These are phyloP conservation scores for Axea sp. DNA, from an alignment of 2,888 invertebrate genomes.

Conservation along the genomic window DNA sequence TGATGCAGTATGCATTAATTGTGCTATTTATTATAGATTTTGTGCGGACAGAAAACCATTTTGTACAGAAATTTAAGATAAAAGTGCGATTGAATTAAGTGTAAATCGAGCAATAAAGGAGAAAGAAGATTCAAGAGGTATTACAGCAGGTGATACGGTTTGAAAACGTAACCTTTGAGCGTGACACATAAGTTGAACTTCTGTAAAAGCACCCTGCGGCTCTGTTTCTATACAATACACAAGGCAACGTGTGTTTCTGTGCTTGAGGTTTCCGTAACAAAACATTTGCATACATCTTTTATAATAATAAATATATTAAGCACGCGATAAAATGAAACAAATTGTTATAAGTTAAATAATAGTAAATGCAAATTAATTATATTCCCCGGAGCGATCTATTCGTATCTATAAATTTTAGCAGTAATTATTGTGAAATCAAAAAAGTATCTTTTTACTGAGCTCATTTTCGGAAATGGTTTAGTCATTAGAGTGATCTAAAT, in stretches of 20 bases:
- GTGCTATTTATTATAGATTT: too few species aligned
- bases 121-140: constrained; percentile 17
- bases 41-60: too few species aligned
- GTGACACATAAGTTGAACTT: constrained; percentile 32
- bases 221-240: constrained; percentile 31
- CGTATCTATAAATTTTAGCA: too few species aligned
- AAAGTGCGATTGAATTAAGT: too few species aligned
- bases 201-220: constrained; percentile 36
- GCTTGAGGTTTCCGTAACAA: constrained; percentile 2
- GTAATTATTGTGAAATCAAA: too few species aligned
- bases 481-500: constrained; percentile 72
- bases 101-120: neutral
- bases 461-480: constrained; percentile 68
- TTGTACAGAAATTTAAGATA: too few species aligned
- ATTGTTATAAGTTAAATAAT: too few species aligned
- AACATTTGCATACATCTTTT: constrained; percentile 9
- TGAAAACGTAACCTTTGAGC: constrained; percentile 30
- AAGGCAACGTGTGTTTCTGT: constrained; percentile 17
- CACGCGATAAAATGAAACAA: too few species aligned
- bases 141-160: constrained; percentile 33
- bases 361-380: too few species aligned
- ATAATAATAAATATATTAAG: too few species aligned
- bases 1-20: too few species aligned
- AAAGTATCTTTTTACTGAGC: constrained; percentile 61
- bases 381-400: too few species aligned